Base-by-base conservation (phyloP, 2,113 vertebrate genomes). In the Mungos mungo region DNA sequence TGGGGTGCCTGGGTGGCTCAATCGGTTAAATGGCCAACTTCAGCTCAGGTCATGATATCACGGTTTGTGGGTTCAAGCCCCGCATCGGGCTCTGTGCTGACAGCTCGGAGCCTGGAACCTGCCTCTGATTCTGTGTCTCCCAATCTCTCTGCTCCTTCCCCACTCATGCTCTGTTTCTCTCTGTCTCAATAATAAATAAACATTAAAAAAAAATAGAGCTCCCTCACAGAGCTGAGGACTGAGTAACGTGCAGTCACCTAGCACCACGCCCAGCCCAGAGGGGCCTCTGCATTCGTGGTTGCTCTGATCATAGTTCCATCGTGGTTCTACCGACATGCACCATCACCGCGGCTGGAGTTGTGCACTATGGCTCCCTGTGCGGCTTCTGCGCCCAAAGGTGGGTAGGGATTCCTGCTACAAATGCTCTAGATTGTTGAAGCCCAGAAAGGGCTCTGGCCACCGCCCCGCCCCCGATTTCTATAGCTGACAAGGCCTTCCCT, bases 241-340 rank as follows among this genome's bases (percentile, higher is more conserved):
- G 25, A 47, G 47, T 2, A 7, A 45, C 9, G 25, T 1, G 11
- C 15, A 2, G 35, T 41, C 27, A 7, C 25, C 27, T 1, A 6
- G 57, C 23, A 2, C 29, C 1, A 35, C 5, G 45, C 18, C 79
- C 2, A 13, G 86, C 35, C 4, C 31, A 52, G 45, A 7, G 54
- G 16, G 13, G 27, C 7, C 80, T 47, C 35, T 35, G 25, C 0
- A 13, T 29, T 13, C 0, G 16, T 63, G 13, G 8, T 25, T 23
- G 21, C 66, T 63, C 14, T 21, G 65, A 9, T 14, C 16, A 2
- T 7, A 11, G 14, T 31, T 1, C 33, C 23, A 5, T 5, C 1
- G 2, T 27, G 13, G 25, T 10, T 93, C 29, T 31, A n/a, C 15
- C n/a, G 7, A 16, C 25, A 0, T 21, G 50, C 18, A 29, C 45